Base-by-base conservation (phyloP, 2,888 invertebrate species). In the Suillia variegata region DNA sequence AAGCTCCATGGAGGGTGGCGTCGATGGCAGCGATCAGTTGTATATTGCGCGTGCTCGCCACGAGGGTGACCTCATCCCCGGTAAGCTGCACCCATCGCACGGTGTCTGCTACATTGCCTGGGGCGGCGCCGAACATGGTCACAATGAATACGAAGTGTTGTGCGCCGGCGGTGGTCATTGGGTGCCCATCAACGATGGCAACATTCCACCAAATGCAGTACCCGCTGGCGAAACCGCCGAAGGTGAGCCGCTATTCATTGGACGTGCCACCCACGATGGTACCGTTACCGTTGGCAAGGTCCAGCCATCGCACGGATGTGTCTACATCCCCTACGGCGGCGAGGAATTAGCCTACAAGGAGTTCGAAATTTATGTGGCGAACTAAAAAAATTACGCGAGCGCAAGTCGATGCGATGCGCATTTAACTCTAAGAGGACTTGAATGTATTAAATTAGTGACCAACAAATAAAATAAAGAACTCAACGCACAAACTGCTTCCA, bases 291-390 rank as follows among this genome's bases (percentile, higher is more conserved):
- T 89, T 22, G 93, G 94, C 73, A 94, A 94, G 83, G 89, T 94
- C 1, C 94, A 94, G 71, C 88, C 89, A 34, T 91, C 91, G 8
- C 93, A 93, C 75, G 89, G 87, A 22, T 88, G 89, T 56, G 89
- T 90, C 78, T 94, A 94, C 86, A 92, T 94, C 81, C 87, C 94
- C 13, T 94, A 88, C 76, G 92, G 84, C 1, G 93, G 94, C 47
- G 86, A 88, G 71, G 94, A 94, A 78, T 80, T 93, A 58, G 87
- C 89, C 52, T 92, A 89, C 84, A 86, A 87, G n/a, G 90, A 92
- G 54, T 94, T 90, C 76, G 94, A 94, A 84, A 83, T 94, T 69
- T 87, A 93, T 56, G 72, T 78, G 56, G 58, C 72, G 45, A 68
- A 75, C 67, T 81, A 78, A 70, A 22, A 5, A 47, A 24, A 26